Evolutionary conservation across 2,113 vertebrate genomes (phyloP).

Genomic region (Arvicanthis niloticus): DNA sequence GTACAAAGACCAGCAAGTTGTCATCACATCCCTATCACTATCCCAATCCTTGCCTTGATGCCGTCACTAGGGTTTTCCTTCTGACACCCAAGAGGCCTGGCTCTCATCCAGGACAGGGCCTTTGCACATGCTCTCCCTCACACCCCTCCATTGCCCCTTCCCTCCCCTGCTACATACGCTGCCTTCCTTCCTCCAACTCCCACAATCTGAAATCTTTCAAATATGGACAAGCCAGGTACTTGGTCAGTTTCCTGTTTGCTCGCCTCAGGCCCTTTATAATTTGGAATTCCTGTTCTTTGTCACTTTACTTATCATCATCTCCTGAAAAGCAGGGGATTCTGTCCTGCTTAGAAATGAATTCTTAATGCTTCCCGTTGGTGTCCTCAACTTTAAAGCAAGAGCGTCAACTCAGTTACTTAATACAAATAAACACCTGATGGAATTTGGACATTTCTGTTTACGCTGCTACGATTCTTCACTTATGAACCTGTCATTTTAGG

Average conservation of each 20-base stretch:
- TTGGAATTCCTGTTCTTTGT: neutral
- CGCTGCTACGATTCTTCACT: neutral
- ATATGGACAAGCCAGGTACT: neutral
- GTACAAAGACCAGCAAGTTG: neutral
- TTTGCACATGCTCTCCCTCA: neutral
- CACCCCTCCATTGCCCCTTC: fast-evolving
- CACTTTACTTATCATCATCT: neutral
- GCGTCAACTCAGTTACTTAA: neutral
- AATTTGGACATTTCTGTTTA: conserved; percentile 14
- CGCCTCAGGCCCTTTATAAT: neutral
- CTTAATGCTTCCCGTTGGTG: fast-evolving
- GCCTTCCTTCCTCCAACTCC: neutral
- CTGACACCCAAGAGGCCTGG: neutral
- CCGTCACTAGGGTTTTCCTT: neutral
- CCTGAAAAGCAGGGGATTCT: neutral
- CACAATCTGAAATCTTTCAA: neutral
- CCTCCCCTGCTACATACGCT: neutral
- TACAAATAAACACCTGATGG: neutral
- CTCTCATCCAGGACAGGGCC: neutral
- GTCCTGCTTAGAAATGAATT: neutral
- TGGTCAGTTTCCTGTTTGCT: neutral
- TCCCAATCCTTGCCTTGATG: neutral
- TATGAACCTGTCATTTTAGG: conserved; percentile 8
- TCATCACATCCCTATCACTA: fast-evolving
- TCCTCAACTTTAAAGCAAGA: neutral